A percentile compares a stretch with the other conserved stretches of the same genome.
Evolutionary conservation across 2,797 vertebrate genomes (phyloP).

Genomic region (Chrysocyon brachyurus): DNA sequence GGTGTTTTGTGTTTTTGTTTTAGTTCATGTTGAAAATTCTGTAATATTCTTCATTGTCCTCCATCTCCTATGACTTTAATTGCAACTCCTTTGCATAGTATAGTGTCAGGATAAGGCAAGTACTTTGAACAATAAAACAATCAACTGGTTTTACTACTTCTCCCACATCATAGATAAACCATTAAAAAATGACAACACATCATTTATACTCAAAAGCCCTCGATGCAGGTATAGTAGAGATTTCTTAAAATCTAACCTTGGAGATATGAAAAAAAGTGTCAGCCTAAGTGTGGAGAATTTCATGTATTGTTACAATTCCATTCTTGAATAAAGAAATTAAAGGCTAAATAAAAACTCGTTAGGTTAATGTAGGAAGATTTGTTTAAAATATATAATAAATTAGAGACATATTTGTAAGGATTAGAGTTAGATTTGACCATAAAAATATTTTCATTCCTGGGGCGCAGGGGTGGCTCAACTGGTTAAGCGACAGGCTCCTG

Average conservation of each 20-base stretch:
- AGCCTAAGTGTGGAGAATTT: neutral
- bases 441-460: neutral
- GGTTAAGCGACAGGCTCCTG: neutral
- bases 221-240: neutral
- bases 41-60: neutral
- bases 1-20: neutral
- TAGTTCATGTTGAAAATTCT: neutral
- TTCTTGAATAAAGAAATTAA: neutral
- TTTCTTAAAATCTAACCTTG: constrained; percentile 19
- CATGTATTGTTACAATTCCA: neutral
- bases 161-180: neutral
- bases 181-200: neutral
- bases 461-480: neutral
- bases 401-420: neutral
- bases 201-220: neutral
- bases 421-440: neutral
- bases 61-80: neutral
- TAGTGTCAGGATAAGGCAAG: neutral
- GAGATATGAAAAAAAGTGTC: neutral
- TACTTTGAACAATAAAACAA: neutral
- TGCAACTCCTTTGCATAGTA: neutral
- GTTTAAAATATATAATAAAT: constrained; percentile 20
- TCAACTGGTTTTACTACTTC: neutral
- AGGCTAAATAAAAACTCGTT: neutral
- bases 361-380: neutral